Conservation (phyloP, 2,113 vertebrate species). For the Ptilonorhynchus violaceus region DNA sequence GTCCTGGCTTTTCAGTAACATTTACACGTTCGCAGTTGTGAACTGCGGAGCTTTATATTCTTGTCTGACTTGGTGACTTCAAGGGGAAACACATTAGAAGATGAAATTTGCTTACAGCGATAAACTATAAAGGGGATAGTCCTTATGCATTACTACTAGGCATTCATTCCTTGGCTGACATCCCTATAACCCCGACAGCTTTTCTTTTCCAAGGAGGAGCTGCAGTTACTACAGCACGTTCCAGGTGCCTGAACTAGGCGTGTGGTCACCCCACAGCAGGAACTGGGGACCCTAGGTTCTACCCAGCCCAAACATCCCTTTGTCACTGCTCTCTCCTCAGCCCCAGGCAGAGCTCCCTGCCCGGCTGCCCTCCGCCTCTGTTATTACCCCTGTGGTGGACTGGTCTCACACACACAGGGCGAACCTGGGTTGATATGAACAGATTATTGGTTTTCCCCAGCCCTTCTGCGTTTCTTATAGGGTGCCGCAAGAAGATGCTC, state of each 20-base stretch:
- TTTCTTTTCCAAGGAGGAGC: neutral
- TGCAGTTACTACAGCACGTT: neutral
- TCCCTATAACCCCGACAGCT: neutral
- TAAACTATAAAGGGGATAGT: neutral
- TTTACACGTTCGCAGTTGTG: neutral
- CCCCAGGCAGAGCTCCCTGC: neutral
- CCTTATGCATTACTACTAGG: neutral
- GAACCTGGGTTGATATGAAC: neutral
- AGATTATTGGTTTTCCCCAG: neutral
- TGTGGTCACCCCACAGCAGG: neutral
- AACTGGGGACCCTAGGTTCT: neutral
- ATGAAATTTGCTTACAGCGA: neutral
- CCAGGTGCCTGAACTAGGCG: accelerated
- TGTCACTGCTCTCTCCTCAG: neutral
- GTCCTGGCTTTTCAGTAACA: slow-evolving; percentile 14
- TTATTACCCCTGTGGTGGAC: accelerated
- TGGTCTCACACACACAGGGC: accelerated
- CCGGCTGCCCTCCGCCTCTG: neutral
- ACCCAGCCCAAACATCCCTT: neutral
- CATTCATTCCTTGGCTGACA: neutral
- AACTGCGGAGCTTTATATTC: neutral
- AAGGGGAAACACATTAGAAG: neutral
- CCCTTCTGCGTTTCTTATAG: neutral
- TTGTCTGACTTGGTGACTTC: neutral
- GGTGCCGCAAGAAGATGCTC: accelerated